Evolutionary conservation across 1,140 invertebrate genomes (phyloP).

Genomic region (Halictus rubicundus): DNA sequence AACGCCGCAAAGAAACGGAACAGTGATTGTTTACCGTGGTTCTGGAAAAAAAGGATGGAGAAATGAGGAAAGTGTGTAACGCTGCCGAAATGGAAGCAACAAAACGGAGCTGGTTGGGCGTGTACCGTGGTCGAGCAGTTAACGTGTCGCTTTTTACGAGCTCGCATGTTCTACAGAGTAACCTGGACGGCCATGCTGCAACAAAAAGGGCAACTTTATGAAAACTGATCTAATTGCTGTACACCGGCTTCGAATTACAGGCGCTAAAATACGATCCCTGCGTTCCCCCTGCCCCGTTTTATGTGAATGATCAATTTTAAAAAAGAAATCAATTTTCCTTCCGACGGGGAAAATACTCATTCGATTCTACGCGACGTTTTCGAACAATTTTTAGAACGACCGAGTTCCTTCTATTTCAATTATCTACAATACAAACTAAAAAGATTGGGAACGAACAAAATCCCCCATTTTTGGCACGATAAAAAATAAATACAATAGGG

Average conservation of each 20-base stretch:
- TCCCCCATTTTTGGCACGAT: too few relatives aligned
- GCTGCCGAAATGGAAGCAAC: constrained; percentile 34
- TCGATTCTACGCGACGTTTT: too few relatives aligned
- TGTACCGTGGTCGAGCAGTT: constrained; percentile 26
- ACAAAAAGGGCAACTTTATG: constrained; percentile 14
- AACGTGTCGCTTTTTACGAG: constrained; percentile 35
- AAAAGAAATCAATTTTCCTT: too few relatives aligned
- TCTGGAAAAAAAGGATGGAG: background rate
- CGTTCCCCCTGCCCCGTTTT: background rate
- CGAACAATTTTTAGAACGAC: too few relatives aligned
- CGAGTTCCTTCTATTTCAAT: too few relatives aligned
- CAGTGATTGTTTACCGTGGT: background rate
- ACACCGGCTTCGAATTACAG: constrained; percentile 4
- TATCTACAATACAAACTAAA: too few relatives aligned
- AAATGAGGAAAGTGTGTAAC: background rate
- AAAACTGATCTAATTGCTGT: constrained; percentile 24
- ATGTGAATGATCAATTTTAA: too few relatives aligned
- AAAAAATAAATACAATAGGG: too few relatives aligned
- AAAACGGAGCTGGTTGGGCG: constrained; percentile 2
- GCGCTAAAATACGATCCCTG: background rate
- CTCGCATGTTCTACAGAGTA: constrained; percentile 37
- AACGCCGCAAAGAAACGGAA: background rate
- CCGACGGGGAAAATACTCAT: too few relatives aligned
- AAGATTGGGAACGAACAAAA: too few relatives aligned
- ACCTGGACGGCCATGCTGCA: constrained; percentile 21